Conservation (phyloP, 1,140 invertebrate genomes). For the Zaprionus nigranus region DNA sequence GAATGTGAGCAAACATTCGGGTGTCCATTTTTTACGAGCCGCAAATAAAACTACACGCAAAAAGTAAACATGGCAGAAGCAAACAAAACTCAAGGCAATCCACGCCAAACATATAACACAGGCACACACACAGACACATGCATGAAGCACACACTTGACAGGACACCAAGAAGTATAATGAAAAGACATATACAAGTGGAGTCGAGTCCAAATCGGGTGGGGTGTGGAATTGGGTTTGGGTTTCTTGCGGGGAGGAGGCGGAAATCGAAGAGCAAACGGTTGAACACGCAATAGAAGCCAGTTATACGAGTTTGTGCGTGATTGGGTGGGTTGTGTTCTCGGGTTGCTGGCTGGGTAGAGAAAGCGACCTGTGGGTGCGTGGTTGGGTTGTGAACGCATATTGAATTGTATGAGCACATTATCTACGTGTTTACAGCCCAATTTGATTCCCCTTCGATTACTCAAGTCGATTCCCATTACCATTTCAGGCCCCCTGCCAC, state of each 20-base stretch:
- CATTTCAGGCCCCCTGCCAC: not conserved
- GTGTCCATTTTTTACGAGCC: slow-evolving; percentile 74
- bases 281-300: slow-evolving; percentile 41
- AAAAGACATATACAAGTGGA: slow-evolving; percentile 46
- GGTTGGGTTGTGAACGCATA: slow-evolving; percentile 56
- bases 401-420: slow-evolving; percentile 80
- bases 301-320: slow-evolving; percentile 38
- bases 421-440: slow-evolving; percentile 84
- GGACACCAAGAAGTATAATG: slow-evolving; percentile 62
- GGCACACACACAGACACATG: slow-evolving; percentile 34
- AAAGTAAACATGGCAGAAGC: slow-evolving; percentile 48
- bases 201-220: not conserved
- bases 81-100: slow-evolving; percentile 49
- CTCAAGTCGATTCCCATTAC: slow-evolving; percentile 28
- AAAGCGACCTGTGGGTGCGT: not conserved
- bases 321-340: not conserved
- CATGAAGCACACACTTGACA: slow-evolving; percentile 55
- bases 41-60: slow-evolving; percentile 68
- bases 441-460: slow-evolving; percentile 80
- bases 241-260: not conserved
- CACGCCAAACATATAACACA: slow-evolving; percentile 34
- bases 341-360: not conserved
- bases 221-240: slow-evolving; percentile 7
- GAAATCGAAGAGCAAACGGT: slow-evolving; percentile 36
- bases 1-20: slow-evolving; percentile 68